A percentile compares a stretch with the other conserved stretches of the same genome.
Conservation (phyloP, 2,888 invertebrate species). For the Scrobipalpa costella region DNA sequence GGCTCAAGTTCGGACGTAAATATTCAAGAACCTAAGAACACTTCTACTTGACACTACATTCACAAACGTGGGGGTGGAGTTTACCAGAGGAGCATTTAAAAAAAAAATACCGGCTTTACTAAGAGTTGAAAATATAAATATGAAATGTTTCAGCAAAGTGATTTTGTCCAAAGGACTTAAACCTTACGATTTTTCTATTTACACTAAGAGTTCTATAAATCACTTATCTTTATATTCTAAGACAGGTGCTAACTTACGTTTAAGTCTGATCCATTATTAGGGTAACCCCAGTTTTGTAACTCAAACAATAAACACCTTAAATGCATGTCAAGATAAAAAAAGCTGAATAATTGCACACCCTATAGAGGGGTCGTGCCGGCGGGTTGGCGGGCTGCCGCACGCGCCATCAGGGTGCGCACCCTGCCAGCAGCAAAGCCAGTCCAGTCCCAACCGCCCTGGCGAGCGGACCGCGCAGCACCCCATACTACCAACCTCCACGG, state of each 20-base stretch:
- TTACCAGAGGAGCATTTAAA: no score
- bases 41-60: no score
- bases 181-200: no score
- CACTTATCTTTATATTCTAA: background rate
- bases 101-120: no score
- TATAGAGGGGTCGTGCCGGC: slow-evolving; percentile 56
- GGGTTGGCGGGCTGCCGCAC: slow-evolving; percentile 53
- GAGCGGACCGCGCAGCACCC: slow-evolving; percentile 78
- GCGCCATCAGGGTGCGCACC: slow-evolving; percentile 66
- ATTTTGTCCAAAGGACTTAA: no score
- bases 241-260: background rate
- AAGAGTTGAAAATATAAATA: no score
- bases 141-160: no score
- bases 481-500: slow-evolving; percentile 41
- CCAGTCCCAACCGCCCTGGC: slow-evolving; percentile 65
- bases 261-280: no score
- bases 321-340: slow-evolving; percentile 29
- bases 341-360: slow-evolving; percentile 38
- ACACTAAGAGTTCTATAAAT: no score
- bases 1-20: no score
- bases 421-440: slow-evolving; percentile 62
- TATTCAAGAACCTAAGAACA: no score
- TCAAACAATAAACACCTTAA: background rate
- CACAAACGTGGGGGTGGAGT: no score
- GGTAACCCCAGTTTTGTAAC: background rate